Evolutionary conservation across 2,113 vertebrate genomes (phyloP).

Genomic region (Pterocles orientalis): DNA sequence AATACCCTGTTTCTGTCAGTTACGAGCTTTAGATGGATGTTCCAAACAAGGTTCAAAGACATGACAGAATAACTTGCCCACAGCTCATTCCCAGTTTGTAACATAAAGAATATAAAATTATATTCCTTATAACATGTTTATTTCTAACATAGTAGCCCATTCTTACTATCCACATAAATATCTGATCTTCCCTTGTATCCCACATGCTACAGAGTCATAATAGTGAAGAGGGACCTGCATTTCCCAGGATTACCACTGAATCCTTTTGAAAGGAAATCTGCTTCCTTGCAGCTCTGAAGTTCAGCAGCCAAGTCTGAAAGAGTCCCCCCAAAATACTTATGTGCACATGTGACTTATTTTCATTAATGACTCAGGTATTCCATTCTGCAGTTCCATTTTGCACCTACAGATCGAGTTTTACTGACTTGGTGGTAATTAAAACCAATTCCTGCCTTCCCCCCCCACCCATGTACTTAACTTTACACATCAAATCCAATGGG

Average conservation of each 20-base stretch:
- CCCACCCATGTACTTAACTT: background rate
- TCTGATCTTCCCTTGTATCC: background rate
- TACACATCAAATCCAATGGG: background rate
- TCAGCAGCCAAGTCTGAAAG: background rate
- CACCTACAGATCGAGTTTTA: background rate
- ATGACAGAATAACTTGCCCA: background rate
- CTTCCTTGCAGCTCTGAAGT: background rate
- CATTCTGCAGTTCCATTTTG: background rate
- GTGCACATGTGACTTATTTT: background rate
- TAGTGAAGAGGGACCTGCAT: background rate
- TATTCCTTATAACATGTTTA: background rate
- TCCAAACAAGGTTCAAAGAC: background rate
- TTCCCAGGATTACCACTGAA: background rate
- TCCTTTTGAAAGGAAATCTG: background rate
- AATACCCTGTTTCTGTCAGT: background rate
- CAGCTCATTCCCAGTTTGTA: background rate
- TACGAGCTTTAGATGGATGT: background rate
- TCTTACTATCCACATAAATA: background rate
- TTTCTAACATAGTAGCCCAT: background rate
- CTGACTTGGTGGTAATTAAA: background rate
- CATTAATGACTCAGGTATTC: background rate
- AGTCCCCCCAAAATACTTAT: background rate
- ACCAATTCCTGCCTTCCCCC: background rate
- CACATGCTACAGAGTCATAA: background rate
- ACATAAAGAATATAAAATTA: background rate